Percentiles rank a stretch among this genome's conserved stretches.
These are phyloP conservation scores for Axis porcinus DNA, from an alignment of 2,113 vertebrate genomes.

Conservation along the genomic window DNA sequence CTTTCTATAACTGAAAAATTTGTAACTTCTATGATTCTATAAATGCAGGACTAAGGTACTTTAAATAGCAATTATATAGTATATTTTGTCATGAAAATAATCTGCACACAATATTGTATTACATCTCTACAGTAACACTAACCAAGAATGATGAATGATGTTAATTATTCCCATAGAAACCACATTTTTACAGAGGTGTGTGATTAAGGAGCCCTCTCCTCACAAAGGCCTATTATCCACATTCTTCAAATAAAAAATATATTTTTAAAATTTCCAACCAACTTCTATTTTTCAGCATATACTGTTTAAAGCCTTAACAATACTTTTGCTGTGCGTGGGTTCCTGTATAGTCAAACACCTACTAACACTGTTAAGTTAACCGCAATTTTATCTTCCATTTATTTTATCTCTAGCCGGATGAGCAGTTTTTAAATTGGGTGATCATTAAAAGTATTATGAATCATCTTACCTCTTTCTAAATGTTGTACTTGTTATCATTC, in stretches of 20 bases:
- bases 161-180: background rate
- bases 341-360: background rate
- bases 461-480: background rate
- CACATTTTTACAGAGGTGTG: background rate
- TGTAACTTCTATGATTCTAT: background rate
- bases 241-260: conserved; percentile 9
- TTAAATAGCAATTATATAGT: conserved; percentile 7
- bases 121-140: background rate
- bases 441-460: background rate
- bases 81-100: conserved; percentile 12
- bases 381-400: background rate
- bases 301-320: background rate
- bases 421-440: background rate
- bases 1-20: background rate
- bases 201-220: background rate
- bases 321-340: background rate
- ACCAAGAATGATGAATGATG: background rate
- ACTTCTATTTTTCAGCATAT: background rate
- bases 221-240: background rate
- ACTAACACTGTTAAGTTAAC: background rate
- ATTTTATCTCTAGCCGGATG: background rate
- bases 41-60: background rate
- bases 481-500: background rate
- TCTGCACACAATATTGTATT: background rate
- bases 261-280: background rate